These are phyloP conservation scores for Nansenia antarctica DNA, from an alignment of 2,113 vertebrate genomes.

Conservation along the genomic window DNA sequence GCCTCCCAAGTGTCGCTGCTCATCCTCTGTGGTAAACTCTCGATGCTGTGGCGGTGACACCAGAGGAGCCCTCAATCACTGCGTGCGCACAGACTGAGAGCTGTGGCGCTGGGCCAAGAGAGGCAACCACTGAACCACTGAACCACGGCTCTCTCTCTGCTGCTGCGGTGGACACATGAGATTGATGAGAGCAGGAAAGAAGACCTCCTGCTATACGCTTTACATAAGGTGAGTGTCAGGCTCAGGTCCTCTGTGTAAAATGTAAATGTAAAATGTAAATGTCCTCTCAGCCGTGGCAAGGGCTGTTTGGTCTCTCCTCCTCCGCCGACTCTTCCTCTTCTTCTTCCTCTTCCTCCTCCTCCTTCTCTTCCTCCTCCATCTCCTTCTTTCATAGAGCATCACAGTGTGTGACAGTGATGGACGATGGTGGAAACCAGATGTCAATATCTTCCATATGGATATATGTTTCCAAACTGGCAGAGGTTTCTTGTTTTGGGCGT, in stretches of 20 bases:
- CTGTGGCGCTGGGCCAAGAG: conserved; percentile 21
- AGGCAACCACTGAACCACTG: too few species aligned
- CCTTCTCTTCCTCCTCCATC: conserved; percentile 17
- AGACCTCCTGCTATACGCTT: background rate
- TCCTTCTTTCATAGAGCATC: background rate
- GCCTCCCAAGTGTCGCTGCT: background rate
- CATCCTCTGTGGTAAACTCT: conserved; percentile 12
- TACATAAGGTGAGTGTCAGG: conserved; percentile 1
- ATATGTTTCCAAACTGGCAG: conserved; percentile 1
- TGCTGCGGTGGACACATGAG: conserved; percentile 34
- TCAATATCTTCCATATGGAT: conserved; percentile 58
- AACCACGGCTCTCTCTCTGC: too few species aligned
- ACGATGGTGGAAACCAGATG: conserved; percentile 44
- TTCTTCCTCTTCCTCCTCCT: background rate
- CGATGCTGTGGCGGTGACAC: conserved; percentile 16
- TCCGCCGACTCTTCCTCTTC: background rate
- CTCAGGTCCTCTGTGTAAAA: background rate
- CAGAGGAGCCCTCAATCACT: conserved; percentile 9
- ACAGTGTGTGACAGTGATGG: conserved; percentile 26
- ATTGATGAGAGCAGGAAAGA: conserved; percentile 40
- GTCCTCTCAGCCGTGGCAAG: background rate
- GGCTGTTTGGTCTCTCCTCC: background rate
- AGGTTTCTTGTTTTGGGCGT: conserved; percentile 16
- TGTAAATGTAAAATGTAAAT: too few species aligned
- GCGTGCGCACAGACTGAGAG: conserved; percentile 4